Evolutionary conservation across 2,113 vertebrate genomes (phyloP), one percentile per base, ranked within the genome.

Genomic region (Rhinopithecus roxellana): DNA sequence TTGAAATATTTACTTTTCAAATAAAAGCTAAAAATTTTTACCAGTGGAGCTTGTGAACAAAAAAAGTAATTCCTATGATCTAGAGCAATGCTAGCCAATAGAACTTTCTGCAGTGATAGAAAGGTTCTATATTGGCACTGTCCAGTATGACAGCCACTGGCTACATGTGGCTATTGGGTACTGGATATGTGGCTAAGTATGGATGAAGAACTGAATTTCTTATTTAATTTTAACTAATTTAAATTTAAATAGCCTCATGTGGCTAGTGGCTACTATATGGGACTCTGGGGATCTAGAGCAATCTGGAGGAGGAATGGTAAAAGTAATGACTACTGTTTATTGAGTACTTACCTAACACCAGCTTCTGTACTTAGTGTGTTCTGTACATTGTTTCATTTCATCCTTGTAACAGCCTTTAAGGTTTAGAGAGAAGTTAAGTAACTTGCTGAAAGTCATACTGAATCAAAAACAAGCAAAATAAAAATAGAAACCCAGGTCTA

Each of bases 1-100:
- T 95, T 91, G 20, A 61, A 72, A 95, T 72, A 95, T 43, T 43
- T 95, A 79, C 50, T 79, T 92, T 94, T 89, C 38, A 90, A 94
- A 74, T 67, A 80, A 74, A 96, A 91, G 32, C 52, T 74, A 45
- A 57, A 30, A 87, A 78, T 25, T 83, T 87, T 91, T 89, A 80
- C 70, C 38, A 57, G 25, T 82, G 32, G 35, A 30, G 0, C 17
- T 2, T 16, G 32, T 70, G 45, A 93, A 38, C 67, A 90, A 40
- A 69, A 79, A 43, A 45, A 77, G 25, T 67, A 55, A 27, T 78
- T 55, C 64, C 40, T 64, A 1, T 84, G 38, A 43, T 61, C 48
- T 64, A 55, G 30, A 94, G 30, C 50, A 69, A 40, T 55, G 38
- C 78, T 48, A 6, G 27, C 61, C 32, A 38, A 2, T 80, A 89